Conservation (phyloP, 1,140 invertebrate genomes). For the Bombus sibiricus region DNA sequence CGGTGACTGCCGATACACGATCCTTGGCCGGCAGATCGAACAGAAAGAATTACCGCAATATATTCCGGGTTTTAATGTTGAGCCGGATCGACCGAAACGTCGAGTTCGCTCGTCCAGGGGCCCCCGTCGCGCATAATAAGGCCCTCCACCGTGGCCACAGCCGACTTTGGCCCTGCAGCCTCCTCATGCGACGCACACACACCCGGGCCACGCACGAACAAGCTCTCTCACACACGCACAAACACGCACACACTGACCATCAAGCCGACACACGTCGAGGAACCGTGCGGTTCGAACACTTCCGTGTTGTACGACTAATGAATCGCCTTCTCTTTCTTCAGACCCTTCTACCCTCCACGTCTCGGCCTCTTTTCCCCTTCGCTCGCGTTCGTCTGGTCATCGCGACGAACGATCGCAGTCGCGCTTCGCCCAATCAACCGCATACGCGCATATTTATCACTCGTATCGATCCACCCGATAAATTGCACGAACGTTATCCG, state of each 20-base stretch:
- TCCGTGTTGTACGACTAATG: constrained; percentile 82
- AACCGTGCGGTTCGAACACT: constrained; percentile 73
- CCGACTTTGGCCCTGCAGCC: constrained; percentile 58
- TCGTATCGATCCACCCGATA: constrained; percentile 57
- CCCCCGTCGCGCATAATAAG: constrained; percentile 70
- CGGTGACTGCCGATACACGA: not conserved
- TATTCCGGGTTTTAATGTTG: constrained; percentile 61
- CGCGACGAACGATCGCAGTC: constrained; percentile 31
- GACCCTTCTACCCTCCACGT: constrained; percentile 64
- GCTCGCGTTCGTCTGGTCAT: constrained; percentile 39
- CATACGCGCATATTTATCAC: constrained; percentile 57
- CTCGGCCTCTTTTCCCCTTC: constrained; percentile 24
- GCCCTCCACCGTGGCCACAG: constrained; percentile 35
- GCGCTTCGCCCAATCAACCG: constrained; percentile 55
- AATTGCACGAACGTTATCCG: constrained; percentile 47
- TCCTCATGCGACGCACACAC: not conserved
- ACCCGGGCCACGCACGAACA: constrained; percentile 5
- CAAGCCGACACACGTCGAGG: constrained; percentile 54
- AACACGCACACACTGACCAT: not conserved
- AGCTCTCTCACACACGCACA: not conserved
- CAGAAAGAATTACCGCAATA: constrained; percentile 69
- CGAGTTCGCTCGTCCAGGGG: constrained; percentile 50
- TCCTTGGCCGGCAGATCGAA: constrained; percentile 41
- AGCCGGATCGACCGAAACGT: constrained; percentile 61
- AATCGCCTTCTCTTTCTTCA: constrained; percentile 77